Evolutionary conservation across 2,113 vertebrate species (phyloP).

Genomic region (Canis aureus): DNA sequence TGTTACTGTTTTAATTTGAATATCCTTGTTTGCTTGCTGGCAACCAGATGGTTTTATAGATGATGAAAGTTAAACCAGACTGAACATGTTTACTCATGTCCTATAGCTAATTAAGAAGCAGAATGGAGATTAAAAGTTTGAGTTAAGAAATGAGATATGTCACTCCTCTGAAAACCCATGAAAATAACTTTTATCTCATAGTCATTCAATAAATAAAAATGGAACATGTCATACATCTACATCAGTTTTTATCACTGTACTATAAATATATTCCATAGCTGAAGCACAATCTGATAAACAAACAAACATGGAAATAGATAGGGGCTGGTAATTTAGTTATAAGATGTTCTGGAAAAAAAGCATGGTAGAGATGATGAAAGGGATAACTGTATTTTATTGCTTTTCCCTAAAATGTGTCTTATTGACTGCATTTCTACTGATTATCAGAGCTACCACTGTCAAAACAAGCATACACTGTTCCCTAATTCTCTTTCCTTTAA

Average conservation of each 20-base stretch:
- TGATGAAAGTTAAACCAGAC: not conserved
- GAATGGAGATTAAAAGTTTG: not conserved
- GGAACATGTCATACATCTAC: not conserved
- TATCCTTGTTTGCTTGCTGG: constrained; percentile 4
- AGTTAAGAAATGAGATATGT: constrained; percentile 34
- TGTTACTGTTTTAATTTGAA: constrained; percentile 18
- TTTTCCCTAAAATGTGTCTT: constrained; percentile 14
- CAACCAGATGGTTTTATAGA: constrained; percentile 23
- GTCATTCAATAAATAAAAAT: not conserved
- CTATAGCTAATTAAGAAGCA: constrained; percentile 41
- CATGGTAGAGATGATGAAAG: not conserved
- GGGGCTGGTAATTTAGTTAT: not conserved
- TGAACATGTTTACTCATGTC: not conserved
- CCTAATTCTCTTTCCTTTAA: constrained; percentile 13
- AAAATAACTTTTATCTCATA: not conserved
- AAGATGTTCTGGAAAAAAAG: not conserved
- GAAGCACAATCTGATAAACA: constrained; percentile 6
- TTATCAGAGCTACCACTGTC: not conserved
- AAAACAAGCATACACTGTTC: not conserved
- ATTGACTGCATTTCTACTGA: constrained; percentile 38
- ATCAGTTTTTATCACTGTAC: not conserved
- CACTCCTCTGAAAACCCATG: not conserved
- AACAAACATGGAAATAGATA: not conserved
- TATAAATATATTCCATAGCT: not conserved
- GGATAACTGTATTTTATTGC: not conserved